Base-by-base conservation (phyloP, 2,888 invertebrate genomes). In the Euzophera pinguis region DNA sequence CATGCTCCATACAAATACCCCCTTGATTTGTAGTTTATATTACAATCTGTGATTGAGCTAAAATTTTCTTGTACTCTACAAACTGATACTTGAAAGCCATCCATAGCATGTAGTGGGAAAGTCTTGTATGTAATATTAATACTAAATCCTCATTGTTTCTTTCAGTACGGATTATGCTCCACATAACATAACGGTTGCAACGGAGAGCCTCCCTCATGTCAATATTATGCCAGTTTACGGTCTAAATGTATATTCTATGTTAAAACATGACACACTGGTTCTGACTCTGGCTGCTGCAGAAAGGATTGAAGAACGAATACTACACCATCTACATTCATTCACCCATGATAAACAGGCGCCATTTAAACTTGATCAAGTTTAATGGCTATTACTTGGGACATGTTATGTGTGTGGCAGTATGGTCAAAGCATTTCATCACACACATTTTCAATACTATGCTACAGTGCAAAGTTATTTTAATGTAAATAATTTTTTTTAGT, bases 181-280 rank as follows among this genome's bases (percentile, higher is more conserved):
- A 0, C 91, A 93, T 58, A 99, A 99, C 75, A 95, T 99, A 59
- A 93, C 96, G 42, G 84, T 93, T 32, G 98, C 99, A 1, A 93
- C 95, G 2, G 94, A 96, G 64, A 63, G 75, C 2, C 90, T 98
- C n/a, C 92, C 92, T 35, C 95, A 97, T 73, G 93, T 98, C 35
- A 99, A 97, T 81, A 88, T 99, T 17, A 98, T 99, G 97, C 99
- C 99, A 8, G 94, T 94, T 0, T 99, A 98, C 87, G 97, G 97
- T 70, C 91, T 99, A 12, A 99, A 99, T 90, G 98, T 98, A 0
- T 96, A 95, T 85, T 98, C 98, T 34, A 98, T 99, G 96, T 78
- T 99, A 58, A 99, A 99, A 86, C 97, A 99, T 81, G 95, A 97
- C 58, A 99, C 98, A 0, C 84, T 99, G 8, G 94, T 99, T 4